phyloP scores from a whole-genome alignment of 1,140 invertebrate genomes.

The Hylaeus volcanicus region DNA sequence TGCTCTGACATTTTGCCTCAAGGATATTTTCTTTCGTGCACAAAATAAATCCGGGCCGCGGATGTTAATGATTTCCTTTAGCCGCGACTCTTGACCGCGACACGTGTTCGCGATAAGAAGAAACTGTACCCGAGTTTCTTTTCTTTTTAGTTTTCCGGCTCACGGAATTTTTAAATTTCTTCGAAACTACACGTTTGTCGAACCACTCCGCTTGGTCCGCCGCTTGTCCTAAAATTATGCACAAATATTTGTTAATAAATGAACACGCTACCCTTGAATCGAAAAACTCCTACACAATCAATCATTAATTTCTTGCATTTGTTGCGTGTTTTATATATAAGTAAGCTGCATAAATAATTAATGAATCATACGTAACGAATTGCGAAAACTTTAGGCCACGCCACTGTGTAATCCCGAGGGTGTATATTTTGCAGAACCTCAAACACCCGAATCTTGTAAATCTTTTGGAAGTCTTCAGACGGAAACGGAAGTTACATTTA shows the following conservation, averaged over 20 bases:
- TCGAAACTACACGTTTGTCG: background rate
- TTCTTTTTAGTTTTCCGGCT: background rate
- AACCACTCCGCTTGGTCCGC: background rate
- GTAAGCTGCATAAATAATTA: too few relatives aligned
- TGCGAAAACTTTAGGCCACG: too few relatives aligned
- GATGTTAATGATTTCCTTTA: conserved; percentile 42
- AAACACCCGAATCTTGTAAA: conserved; percentile 99
- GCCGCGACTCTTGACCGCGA: background rate
- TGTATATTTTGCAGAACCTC: conserved; percentile 88
- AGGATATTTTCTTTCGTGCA: conserved; percentile 68
- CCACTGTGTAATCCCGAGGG: background rate
- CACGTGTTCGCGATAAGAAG: background rate
- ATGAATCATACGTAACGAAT: too few relatives aligned
- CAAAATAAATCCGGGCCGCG: conserved; percentile 38
- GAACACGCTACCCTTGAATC: too few relatives aligned
- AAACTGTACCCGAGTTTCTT: background rate
- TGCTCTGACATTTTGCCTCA: conserved; percentile 70
- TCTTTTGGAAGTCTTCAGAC: conserved; percentile 97
- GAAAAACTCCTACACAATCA: too few relatives aligned
- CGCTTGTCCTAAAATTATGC: too few relatives aligned
- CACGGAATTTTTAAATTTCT: background rate
- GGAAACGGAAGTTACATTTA: conserved; percentile 97
- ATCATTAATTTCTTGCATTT: too few relatives aligned
- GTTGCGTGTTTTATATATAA: too few relatives aligned
- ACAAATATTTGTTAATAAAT: too few relatives aligned